Percentiles rank a stretch among this genome's conserved stretches.
Conservation (phyloP, 2,888 invertebrate genomes). For the Lymantria monacha region DNA sequence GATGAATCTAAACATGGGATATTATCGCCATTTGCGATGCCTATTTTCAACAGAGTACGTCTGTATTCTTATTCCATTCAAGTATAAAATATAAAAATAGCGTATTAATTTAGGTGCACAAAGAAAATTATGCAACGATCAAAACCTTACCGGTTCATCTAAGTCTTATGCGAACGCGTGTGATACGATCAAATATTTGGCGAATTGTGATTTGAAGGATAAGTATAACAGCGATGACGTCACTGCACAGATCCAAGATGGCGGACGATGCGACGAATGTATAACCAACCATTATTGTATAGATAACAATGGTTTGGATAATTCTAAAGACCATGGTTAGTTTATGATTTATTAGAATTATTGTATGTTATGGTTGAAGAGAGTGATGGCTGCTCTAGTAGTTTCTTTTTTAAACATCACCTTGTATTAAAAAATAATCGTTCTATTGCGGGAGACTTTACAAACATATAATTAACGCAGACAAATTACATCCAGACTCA, state of each 20-base stretch:
- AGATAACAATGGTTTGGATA: constrained; percentile 29
- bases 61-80: too few relatives aligned
- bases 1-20: too few relatives aligned
- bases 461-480: too few relatives aligned
- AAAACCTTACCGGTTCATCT: constrained; percentile 19
- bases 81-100: too few relatives aligned
- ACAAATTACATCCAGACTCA: too few relatives aligned
- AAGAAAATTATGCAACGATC: constrained; percentile 18
- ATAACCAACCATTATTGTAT: constrained; percentile 49
- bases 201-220: constrained; percentile 18
- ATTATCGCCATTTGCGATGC: too few relatives aligned
- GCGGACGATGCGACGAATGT: constrained; percentile 47
- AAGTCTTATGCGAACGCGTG: constrained; percentile 28
- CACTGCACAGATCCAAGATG: constrained; percentile 21
- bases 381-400: too few relatives aligned
- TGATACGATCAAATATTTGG: constrained; percentile 30
- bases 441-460: too few relatives aligned
- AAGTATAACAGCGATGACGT: constrained; percentile 13
- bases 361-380: too few relatives aligned
- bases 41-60: too few relatives aligned
- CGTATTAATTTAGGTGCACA: background rate
- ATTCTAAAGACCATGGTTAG: constrained; percentile 38
- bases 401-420: background rate
- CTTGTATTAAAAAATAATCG: too few relatives aligned
- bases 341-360: too few relatives aligned